Conservation (phyloP, 23 tunicate genomes). For the Halocynthia aurantium region DNA sequence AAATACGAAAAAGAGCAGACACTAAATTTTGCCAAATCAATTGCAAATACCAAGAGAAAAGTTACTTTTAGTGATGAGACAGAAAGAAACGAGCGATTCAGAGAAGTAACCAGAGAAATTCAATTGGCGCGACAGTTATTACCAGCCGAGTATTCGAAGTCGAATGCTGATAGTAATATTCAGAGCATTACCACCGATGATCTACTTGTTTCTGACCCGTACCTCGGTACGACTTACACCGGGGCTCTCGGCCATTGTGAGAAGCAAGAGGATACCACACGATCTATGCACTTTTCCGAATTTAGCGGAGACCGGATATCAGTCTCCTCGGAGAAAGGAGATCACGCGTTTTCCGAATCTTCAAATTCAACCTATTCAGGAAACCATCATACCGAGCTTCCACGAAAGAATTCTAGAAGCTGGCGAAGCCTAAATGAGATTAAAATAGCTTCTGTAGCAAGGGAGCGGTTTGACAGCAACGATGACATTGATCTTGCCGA, state of each 20-base stretch:
- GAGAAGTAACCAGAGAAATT: conserved; percentile 1
- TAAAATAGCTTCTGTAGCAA: not conserved
- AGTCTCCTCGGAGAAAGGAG: not conserved
- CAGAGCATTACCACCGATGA: conserved; percentile 2
- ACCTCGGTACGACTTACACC: not conserved
- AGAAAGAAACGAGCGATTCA: not conserved
- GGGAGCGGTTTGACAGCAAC: no score
- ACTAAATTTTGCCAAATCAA: conserved; percentile 13
- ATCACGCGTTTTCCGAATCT: no score
- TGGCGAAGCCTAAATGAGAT: not conserved
- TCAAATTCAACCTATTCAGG: no score
- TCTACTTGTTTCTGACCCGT: not conserved
- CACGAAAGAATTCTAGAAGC: not conserved
- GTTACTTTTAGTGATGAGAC: not conserved
- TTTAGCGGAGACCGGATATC: not conserved
- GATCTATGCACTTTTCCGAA: not conserved
- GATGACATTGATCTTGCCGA: no score
- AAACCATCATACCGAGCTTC: no score
- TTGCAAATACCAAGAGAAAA: not conserved
- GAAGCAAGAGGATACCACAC: not conserved
- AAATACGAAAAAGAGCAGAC: conserved; percentile 29
- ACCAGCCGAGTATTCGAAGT: not conserved
- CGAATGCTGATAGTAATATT: not conserved
- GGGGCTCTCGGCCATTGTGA: not conserved
- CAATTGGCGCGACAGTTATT: not conserved